Evolutionary conservation across 2,888 invertebrate genomes (phyloP).

Genomic region (Marronus borbonicus): DNA sequence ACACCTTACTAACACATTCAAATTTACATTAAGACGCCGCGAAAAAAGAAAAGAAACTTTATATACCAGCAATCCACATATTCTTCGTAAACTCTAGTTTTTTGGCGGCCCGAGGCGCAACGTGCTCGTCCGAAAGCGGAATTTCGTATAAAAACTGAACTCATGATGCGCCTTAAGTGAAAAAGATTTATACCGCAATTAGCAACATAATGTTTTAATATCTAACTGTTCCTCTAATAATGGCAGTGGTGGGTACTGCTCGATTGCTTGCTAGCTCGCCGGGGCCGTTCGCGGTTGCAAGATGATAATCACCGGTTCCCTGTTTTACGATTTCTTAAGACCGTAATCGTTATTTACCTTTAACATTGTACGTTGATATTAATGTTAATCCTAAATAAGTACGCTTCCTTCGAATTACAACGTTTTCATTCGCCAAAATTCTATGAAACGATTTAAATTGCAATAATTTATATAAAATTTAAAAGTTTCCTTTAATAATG

Average conservation of each 20-base stretch:
- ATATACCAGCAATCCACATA: not conserved
- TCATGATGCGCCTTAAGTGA: constrained; percentile 29
- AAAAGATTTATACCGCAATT: constrained; percentile 37
- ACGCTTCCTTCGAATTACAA: too few relatives aligned
- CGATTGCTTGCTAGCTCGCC: not conserved
- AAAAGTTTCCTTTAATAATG: not conserved
- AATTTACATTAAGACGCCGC: too few relatives aligned
- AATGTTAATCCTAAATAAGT: not conserved
- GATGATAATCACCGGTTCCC: not conserved
- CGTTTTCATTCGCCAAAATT: too few relatives aligned
- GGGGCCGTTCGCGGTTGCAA: not conserved
- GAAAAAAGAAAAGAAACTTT: too few relatives aligned
- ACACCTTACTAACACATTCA: too few relatives aligned
- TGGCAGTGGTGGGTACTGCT: not conserved
- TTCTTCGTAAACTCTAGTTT: constrained; percentile 5
- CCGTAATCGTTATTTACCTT: constrained; percentile 3
- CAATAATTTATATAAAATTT: too few relatives aligned
- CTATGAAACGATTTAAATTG: too few relatives aligned
- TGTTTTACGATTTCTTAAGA: not conserved
- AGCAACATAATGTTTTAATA: constrained; percentile 36
- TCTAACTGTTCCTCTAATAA: constrained; percentile 24
- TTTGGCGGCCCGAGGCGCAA: constrained; percentile 7
- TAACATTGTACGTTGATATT: not conserved
- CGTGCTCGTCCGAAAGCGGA: not conserved
- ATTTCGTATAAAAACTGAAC: constrained; percentile 8